Evolutionary conservation across 2,113 vertebrate species (phyloP).

Genomic region (Thunnus maccoyii): DNA sequence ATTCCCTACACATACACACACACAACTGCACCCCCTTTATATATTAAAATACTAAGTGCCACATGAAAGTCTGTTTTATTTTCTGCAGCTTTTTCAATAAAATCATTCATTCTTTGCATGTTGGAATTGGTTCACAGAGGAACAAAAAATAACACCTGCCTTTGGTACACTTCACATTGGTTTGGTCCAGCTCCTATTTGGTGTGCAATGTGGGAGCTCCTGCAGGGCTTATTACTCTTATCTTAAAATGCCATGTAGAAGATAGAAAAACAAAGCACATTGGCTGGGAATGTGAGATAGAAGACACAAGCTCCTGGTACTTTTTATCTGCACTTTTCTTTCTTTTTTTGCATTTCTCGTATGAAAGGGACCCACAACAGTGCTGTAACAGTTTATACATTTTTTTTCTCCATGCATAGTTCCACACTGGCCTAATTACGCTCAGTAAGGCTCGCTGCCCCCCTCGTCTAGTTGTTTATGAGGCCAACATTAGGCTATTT

Average conservation of each 20-base stretch:
- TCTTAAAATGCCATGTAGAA: slow-evolving; percentile 41
- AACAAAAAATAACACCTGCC: neutral
- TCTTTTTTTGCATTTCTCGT: neutral
- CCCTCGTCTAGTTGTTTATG: slow-evolving; percentile 32
- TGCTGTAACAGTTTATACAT: neutral
- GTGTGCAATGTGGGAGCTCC: neutral
- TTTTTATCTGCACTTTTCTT: slow-evolving; percentile 7
- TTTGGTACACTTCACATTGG: neutral
- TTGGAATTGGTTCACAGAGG: slow-evolving; percentile 10
- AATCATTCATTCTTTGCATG: neutral
- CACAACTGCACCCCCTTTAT: too few species aligned
- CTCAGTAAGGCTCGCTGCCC: slow-evolving; percentile 15
- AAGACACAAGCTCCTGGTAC: neutral
- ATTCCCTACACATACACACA: neutral
- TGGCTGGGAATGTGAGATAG: neutral
- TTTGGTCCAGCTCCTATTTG: slow-evolving; percentile 23
- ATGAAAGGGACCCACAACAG: neutral
- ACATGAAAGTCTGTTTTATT: neutral
- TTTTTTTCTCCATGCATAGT: neutral
- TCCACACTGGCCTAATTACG: slow-evolving; percentile 53
- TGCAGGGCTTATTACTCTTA: slow-evolving; percentile 29
- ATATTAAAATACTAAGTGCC: neutral
- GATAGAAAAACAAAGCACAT: slow-evolving; percentile 15
- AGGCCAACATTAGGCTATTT: slow-evolving; percentile 57
- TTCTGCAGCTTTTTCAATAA: neutral